phyloP scores from a whole-genome alignment of 2,113 vertebrate species.

The Lycaon pictus region DNA sequence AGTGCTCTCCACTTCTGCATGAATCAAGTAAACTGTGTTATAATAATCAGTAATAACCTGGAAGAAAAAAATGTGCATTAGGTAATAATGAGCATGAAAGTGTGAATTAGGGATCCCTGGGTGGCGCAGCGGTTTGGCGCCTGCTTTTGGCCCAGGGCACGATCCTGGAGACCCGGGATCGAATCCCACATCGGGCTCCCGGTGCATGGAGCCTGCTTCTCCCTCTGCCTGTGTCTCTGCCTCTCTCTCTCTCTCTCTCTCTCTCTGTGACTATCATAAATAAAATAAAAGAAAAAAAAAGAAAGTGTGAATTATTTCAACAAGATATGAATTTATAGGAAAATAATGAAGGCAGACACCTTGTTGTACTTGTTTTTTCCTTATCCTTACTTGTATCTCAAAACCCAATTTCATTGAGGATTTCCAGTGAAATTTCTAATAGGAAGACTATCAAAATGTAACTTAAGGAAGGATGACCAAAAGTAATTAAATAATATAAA shows the following conservation, averaged over 20 bases:
- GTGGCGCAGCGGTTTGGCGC: no score
- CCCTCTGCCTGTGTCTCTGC: no score
- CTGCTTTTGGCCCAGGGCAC: no score
- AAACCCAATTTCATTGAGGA: background rate
- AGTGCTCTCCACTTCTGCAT: background rate
- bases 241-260: no score
- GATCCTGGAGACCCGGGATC: no score
- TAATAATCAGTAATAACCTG: slow-evolving; percentile 64
- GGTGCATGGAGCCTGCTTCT: no score
- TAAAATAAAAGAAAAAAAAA: no score
- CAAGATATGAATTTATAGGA: background rate
- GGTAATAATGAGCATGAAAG: slow-evolving; percentile 49
- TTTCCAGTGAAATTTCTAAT: slow-evolving; percentile 50
- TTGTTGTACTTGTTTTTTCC: background rate
- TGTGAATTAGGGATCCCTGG: background rate
- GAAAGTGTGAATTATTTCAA: slow-evolving; percentile 54
- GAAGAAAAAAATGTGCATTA: slow-evolving; percentile 56
- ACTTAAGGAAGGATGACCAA: slow-evolving; percentile 61
- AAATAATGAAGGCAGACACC: background rate
- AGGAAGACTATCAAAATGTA: slow-evolving; percentile 33
- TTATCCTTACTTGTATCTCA: background rate
- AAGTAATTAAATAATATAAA: slow-evolving; percentile 66
- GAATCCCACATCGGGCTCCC: no score
- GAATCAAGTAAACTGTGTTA: slow-evolving; percentile 51
- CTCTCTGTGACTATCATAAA: no score